Conservation (phyloP, 2,113 vertebrate species). For the Rhinoptilus africanus region DNA sequence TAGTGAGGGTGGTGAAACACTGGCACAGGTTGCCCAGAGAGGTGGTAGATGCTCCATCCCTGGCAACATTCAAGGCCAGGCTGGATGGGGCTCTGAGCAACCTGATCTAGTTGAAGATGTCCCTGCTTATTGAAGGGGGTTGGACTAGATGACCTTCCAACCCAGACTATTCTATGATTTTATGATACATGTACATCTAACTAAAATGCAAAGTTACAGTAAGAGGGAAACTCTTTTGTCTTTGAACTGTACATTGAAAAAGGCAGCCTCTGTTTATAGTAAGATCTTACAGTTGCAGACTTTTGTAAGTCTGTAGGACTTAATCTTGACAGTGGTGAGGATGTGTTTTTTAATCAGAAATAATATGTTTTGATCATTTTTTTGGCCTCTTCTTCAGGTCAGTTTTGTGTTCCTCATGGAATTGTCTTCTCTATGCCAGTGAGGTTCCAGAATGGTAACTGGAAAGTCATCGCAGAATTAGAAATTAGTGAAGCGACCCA, state of each 20-base stretch:
- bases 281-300: not conserved
- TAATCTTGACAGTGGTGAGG: not conserved
- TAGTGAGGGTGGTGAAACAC: not conserved
- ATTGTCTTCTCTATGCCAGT: constrained; percentile 87
- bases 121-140: not conserved
- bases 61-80: not conserved
- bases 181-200: not conserved
- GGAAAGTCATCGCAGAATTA: constrained; percentile 70
- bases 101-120: not conserved
- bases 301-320: not conserved
- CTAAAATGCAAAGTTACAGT: not conserved
- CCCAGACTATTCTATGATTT: not conserved
- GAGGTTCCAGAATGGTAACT: constrained; percentile 78
- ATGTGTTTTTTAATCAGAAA: not conserved
- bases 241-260: not conserved
- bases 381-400: constrained; percentile 63
- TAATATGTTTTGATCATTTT: not conserved
- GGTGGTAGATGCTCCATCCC: not conserved
- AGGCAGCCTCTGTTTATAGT: not conserved
- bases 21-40: not conserved
- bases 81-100: not conserved
- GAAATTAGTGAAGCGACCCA: constrained; percentile 59
- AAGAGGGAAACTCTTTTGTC: not conserved
- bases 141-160: not conserved
- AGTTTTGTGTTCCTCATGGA: constrained; percentile 80